phyloP scores from a whole-genome alignment of 2,797 vertebrate species.

The Naso thynnoides region DNA sequence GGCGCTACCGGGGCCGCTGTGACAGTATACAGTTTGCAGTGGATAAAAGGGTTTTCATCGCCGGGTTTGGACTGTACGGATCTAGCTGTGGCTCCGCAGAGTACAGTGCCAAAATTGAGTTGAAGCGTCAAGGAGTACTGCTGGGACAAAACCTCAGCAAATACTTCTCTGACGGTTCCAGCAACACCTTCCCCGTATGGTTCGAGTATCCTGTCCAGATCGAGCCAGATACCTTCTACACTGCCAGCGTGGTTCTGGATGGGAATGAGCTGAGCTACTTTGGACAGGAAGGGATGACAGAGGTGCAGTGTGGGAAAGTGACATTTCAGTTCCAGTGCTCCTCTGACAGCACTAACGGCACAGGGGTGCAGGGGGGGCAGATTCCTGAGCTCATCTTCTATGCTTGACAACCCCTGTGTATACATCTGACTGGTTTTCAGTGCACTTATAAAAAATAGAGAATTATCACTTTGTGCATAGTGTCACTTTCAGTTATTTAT shows the following conservation, averaged over 20 bases:
- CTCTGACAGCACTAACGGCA: conserved; percentile 98
- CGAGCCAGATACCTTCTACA: conserved; percentile 97
- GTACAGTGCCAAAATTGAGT: conserved; percentile 97
- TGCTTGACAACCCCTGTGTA: conserved; percentile 82
- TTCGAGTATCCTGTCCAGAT: conserved; percentile 99
- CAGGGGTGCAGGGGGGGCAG: conserved; percentile 97
- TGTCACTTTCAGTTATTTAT: conserved; percentile 72
- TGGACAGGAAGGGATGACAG: conserved; percentile 98
- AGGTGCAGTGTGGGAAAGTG: conserved; percentile 98
- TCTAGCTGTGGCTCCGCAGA: conserved; percentile 98
- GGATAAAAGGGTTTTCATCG: conserved; percentile 96
- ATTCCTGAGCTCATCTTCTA: conserved; percentile 99
- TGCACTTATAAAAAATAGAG: conserved; percentile 49
- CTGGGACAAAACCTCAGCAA: conserved; percentile 96
- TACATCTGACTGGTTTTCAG: conserved; percentile 45
- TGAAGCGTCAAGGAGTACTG: conserved; percentile 94
- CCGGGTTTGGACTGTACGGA: conserved; percentile 96
- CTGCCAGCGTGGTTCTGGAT: conserved; percentile 95
- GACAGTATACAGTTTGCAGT: conserved; percentile 99
- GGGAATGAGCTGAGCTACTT: conserved; percentile 98
- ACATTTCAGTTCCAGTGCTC: conserved; percentile 99
- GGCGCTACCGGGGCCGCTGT: conserved; percentile 97
- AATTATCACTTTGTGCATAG: conserved; percentile 57
- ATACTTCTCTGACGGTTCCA: conserved; percentile 98
- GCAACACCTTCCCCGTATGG: conserved; percentile 97